A percentile compares a stretch with the other conserved stretches of the same genome.
These are phyloP conservation scores for Callinectes sapidus DNA, from an alignment of 2,888 invertebrate genomes.

Conservation along the genomic window DNA sequence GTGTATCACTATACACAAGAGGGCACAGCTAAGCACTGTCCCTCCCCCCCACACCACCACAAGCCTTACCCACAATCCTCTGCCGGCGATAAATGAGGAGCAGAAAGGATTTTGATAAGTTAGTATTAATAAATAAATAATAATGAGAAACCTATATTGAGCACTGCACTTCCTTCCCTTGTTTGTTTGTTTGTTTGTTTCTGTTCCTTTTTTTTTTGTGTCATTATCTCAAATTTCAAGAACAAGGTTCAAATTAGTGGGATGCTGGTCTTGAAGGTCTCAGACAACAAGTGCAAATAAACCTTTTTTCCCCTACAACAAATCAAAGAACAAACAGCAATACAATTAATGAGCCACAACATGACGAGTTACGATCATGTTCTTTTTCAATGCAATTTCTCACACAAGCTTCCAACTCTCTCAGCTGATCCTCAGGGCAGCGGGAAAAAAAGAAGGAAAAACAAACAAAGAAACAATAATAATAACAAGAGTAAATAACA, in stretches of 20 bases:
- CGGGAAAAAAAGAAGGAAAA: neutral
- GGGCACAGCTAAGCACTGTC: neutral
- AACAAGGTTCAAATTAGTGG: too few relatives aligned
- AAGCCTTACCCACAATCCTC: slow-evolving; percentile 15
- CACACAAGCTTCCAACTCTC: neutral
- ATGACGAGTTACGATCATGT: neutral
- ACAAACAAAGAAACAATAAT: neutral
- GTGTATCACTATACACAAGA: neutral
- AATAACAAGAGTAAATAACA: slow-evolving; percentile 22
- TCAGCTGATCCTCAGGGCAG: neutral
- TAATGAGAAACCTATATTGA: slow-evolving; percentile 1
- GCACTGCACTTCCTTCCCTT: neutral
- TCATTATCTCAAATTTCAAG: neutral
- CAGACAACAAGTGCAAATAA: neutral
- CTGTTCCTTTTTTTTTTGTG: neutral
- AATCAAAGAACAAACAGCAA: neutral
- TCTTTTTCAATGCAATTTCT: neutral
- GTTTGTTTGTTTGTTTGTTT: neutral
- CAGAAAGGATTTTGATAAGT: neutral
- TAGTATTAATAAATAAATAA: slow-evolving; percentile 3
- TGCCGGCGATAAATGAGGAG: neutral
- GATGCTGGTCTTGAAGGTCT: neutral
- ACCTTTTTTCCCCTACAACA: neutral
- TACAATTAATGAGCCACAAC: neutral
- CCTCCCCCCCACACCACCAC: neutral